Percentiles rank a stretch among this genome's conserved stretches.
Conservation (phyloP, 2,888 invertebrate genomes). For the Macaria liturata region DNA sequence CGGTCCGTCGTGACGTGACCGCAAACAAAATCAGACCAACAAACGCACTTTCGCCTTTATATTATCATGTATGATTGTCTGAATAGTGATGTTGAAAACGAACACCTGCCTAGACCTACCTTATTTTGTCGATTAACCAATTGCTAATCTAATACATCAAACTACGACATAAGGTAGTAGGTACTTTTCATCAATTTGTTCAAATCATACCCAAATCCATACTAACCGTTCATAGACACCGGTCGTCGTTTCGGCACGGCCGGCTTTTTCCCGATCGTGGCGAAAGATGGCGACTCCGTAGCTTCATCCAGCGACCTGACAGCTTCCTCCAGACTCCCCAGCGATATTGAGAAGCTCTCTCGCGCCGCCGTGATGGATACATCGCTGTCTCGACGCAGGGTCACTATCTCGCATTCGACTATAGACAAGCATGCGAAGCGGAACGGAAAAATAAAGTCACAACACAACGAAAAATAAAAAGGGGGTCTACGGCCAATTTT, state of each 20-base stretch:
- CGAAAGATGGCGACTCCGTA: constrained; percentile 66
- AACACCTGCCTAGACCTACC: too few species aligned
- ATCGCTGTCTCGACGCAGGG: constrained; percentile 78
- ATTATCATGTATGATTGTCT: too few species aligned
- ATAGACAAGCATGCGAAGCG: constrained; percentile 55
- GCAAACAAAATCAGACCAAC: too few species aligned
- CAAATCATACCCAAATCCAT: too few species aligned
- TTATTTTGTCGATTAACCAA: too few species aligned
- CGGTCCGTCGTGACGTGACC: too few species aligned
- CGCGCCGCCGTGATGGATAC: constrained; percentile 71
- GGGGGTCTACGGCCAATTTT: constrained; percentile 4
- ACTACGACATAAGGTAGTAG: too few species aligned
- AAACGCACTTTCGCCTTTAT: too few species aligned
- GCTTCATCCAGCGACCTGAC: constrained; percentile 73
- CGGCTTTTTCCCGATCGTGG: constrained; percentile 76
- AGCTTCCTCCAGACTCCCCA: constrained; percentile 76
- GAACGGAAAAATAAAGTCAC: constrained; percentile 46
- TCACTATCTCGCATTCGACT: constrained; percentile 81
- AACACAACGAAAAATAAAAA: constrained; percentile 29
- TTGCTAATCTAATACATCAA: too few species aligned
- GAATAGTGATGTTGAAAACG: too few species aligned
- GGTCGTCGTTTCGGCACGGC: constrained; percentile 82
- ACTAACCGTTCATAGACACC: constrained; percentile 84
- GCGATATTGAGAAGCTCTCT: constrained; percentile 76
- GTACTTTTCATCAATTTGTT: too few species aligned